These are phyloP conservation scores for Drosophila trapezifrons DNA, from an alignment of 1,140 invertebrate species.

Conservation along the genomic window DNA sequence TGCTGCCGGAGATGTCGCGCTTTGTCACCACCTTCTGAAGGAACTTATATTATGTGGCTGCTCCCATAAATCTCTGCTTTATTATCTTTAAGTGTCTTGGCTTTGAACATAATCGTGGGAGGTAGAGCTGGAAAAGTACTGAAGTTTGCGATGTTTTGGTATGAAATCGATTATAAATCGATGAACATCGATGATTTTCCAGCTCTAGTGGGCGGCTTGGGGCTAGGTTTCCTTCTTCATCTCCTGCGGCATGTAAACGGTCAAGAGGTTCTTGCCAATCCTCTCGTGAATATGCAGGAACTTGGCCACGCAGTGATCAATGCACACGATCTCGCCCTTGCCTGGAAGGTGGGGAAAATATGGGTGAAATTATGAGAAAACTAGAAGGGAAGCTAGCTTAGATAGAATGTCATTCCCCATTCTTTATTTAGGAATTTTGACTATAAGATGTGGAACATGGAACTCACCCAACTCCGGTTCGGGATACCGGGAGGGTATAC, in stretches of 20 bases:
- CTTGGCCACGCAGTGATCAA: constrained; percentile 13
- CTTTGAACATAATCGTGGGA: not conserved
- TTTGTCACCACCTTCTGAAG: constrained; percentile 78
- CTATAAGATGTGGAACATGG: no score
- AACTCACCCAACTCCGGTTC: constrained; percentile 93
- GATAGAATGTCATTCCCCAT: no score
- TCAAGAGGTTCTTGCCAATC: constrained; percentile 13
- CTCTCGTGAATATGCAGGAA: constrained; percentile 9
- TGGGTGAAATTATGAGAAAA: not conserved
- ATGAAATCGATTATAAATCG: no score
- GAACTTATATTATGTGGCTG: not conserved
- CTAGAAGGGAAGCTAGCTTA: not conserved
- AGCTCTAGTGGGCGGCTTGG: no score
- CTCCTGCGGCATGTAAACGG: constrained; percentile 5
- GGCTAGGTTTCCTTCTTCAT: not conserved
- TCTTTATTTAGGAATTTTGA: no score
- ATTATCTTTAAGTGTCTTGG: not conserved
- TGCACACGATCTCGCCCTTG: constrained; percentile 11
- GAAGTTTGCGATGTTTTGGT: no score
- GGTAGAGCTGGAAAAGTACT: no score
- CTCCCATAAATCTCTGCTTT: not conserved
- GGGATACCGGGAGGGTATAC: constrained; percentile 96
- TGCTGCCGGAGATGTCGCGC: constrained; percentile 85
- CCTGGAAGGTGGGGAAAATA: not conserved
- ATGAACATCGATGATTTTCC: no score